Evolutionary conservation across 2,113 vertebrate genomes (phyloP).

Genomic region (Gnathonemus echidnorhynchus): DNA sequence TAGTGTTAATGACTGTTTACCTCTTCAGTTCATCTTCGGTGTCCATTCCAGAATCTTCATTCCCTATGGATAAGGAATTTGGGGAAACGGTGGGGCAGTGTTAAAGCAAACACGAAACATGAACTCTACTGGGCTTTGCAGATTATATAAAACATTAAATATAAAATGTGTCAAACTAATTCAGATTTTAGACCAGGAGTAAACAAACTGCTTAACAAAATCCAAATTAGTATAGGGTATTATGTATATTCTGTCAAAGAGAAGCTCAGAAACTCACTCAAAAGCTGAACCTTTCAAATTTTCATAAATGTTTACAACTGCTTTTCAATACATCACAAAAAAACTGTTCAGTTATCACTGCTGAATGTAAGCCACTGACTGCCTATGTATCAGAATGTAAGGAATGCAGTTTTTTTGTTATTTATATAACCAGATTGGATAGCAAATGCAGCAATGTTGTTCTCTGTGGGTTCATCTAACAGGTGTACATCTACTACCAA

Average conservation of each 20-base stretch:
- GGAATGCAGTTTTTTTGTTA: no score
- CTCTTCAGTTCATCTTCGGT: conserved; percentile 82
- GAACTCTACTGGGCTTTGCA: neutral
- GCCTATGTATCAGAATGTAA: no score
- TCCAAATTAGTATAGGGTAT: neutral
- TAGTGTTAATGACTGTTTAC: conserved; percentile 43
- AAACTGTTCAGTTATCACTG: no score
- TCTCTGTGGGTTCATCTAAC: no score
- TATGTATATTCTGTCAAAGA: neutral
- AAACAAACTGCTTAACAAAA: neutral
- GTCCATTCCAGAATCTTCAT: conserved; percentile 69
- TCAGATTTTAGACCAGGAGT: neutral
- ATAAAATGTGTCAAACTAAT: neutral
- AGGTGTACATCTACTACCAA: no score
- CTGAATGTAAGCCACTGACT: no score
- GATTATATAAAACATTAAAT: neutral
- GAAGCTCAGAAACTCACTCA: neutral
- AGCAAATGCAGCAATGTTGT: no score
- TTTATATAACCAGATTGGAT: no score
- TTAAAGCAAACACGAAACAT: neutral
- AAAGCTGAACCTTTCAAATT: neutral
- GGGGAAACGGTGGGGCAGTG: conserved; percentile 20
- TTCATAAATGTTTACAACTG: neutral
- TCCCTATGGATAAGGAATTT: conserved; percentile 29
- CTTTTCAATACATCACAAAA: neutral